Base-by-base conservation (phyloP, 2,888 invertebrate genomes). In the Drosophila sordidapex region DNA sequence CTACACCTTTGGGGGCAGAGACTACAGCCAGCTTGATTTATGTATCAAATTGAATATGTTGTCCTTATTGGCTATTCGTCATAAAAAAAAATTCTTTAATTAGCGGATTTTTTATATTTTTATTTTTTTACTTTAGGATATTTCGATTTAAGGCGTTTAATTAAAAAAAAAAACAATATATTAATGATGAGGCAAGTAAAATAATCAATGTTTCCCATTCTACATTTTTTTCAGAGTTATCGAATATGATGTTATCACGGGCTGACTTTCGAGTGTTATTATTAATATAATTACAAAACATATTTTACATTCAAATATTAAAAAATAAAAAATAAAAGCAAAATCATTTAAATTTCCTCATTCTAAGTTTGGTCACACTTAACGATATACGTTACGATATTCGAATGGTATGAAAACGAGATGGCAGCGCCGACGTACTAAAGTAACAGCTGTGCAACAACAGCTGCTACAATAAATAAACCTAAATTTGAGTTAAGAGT, bases 401-500 rank as follows among this genome's bases (percentile, higher is more conserved):
- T 31, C 15, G 11, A 49, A 49, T 65, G 52, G 64, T 31, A 33
- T 36, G 1, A 18, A 15, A 8, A 10, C 68, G 0, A 53, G 13
- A 43, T 79, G 79, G 82, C 79, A 79, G 66, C 79, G 52, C 70
- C 8, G 35, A 0, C n/a, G 13, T 18, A 6, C n/a, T 35, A 5
- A 27, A 46, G 43, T 64, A 81, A 56, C 79, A 79, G 79, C 79
- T 79, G 79, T 35, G 40, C 21, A 59, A 52, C 18, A 74, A 65
- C 79, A 70, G 79, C 73, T 78, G 69, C 40, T 46, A 48, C 25
- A 33, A 66, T 25, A 52, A 27, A 25, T 33, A 51, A 53, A 67
- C 1, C 31, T n/a, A 31, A 49, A 21, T 61, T 73, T 52, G 25
- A 48, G 36, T 43, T 51, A 53, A 25, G 51, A 60, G 56, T 57